Conservation (phyloP, 2,797 vertebrate genomes). For the Florisuga fusca region DNA sequence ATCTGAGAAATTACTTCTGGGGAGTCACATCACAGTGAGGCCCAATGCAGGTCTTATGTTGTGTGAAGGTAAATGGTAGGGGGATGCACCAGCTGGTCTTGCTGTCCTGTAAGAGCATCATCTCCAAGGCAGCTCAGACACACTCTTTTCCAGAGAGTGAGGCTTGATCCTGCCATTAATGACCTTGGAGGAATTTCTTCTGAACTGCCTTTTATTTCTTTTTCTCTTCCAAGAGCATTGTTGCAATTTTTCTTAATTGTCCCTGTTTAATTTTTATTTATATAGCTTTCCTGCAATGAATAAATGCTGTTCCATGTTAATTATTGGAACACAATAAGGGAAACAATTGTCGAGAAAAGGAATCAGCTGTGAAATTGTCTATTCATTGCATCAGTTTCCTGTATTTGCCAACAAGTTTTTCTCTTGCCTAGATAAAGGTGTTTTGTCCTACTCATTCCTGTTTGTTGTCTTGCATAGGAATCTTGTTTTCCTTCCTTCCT, state of each 20-base stretch:
- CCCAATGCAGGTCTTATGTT: not conserved
- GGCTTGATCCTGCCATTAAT: not conserved
- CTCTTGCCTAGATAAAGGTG: not conserved
- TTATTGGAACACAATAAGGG: not conserved
- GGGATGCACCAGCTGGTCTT: no score
- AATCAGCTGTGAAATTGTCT: not conserved
- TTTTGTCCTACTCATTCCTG: not conserved
- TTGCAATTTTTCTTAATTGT: not conserved
- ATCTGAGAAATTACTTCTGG: not conserved
- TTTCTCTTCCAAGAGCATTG: not conserved
- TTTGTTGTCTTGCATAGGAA: not conserved
- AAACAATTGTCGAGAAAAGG: not conserved
- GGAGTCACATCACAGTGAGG: not conserved
- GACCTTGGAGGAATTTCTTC: not conserved
- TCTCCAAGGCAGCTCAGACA: not conserved
- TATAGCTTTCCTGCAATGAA: not conserved
- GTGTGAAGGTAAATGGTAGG: no score
- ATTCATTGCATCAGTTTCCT: not conserved
- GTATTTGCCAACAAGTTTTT: slow-evolving; percentile 32
- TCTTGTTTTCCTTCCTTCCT: not conserved
- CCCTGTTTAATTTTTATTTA: not conserved
- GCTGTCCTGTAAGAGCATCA: not conserved
- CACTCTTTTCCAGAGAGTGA: rapidly evolving
- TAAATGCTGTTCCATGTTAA: not conserved
- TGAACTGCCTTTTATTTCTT: not conserved